A percentile compares a stretch with the other conserved stretches of the same genome.
phyloP scores from a whole-genome alignment of 1,140 invertebrate species.

The Frieseomelitta varia region DNA sequence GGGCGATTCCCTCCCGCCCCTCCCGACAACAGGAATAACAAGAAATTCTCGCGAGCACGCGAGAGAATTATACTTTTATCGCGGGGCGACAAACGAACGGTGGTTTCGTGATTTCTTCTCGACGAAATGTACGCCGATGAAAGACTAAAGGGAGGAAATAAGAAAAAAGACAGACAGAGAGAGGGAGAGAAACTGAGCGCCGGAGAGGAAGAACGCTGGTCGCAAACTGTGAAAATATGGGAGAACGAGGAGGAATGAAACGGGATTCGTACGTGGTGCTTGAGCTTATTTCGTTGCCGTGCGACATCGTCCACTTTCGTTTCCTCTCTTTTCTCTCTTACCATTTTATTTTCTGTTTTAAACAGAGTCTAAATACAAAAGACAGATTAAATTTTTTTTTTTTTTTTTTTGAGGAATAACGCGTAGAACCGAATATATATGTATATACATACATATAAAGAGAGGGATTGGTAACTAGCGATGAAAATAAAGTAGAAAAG shows the following conservation, averaged over 20 bases:
- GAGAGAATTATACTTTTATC: slow-evolving; percentile 47
- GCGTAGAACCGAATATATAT: neutral
- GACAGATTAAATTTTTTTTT: slow-evolving; percentile 60
- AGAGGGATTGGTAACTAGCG: neutral
- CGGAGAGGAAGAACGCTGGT: slow-evolving; percentile 3
- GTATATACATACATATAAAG: neutral
- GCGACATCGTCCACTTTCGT: neutral
- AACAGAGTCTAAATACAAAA: slow-evolving; percentile 53
- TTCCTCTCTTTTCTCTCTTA: neutral
- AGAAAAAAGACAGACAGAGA: too few relatives aligned
- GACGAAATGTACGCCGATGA: neutral
- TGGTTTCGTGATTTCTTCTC: slow-evolving; percentile 20
- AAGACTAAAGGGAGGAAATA: neutral
- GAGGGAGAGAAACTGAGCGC: neutral
- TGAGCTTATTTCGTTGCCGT: slow-evolving; percentile 56
- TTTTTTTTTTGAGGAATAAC: slow-evolving; percentile 49
- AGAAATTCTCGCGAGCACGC: neutral
- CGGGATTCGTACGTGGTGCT: slow-evolving; percentile 24
- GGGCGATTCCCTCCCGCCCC: neutral
- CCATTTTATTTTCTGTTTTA: slow-evolving; percentile 10
- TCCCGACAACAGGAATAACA: neutral
- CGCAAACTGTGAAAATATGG: slow-evolving; percentile 26
- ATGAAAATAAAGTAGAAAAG: neutral
- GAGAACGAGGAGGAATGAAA: slow-evolving; percentile 8
- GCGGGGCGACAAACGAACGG: neutral